Base-by-base conservation (phyloP, 2,113 vertebrate genomes). In the Struthio camelus region DNA sequence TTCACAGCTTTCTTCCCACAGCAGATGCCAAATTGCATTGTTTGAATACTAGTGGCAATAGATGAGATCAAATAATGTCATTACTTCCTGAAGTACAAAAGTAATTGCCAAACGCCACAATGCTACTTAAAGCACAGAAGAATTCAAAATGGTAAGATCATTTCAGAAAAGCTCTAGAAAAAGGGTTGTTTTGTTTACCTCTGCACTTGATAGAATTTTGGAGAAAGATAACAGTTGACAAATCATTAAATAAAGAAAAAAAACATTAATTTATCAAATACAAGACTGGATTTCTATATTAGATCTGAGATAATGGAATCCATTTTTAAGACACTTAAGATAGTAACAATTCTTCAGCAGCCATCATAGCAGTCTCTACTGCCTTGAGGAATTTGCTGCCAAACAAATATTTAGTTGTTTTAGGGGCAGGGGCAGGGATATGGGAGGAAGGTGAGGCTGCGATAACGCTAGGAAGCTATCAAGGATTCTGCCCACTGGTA, bases 271-370 rank as follows among this genome's bases (percentile, higher is more conserved):
- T 27, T 30, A 82, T 36, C 4, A 76, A 65, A 36, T 30, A 27
- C 70, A 66, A 93, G 23, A 58, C 3, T 28, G 1, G 1, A 8
- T 30, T 85, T 80, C 53, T 80, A 4, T 23, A 38, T 42, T 54
- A 69, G 42, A 10, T 25, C 11, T 53, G 36, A 78, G 82, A 80
- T 80, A 83, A 66, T 18, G 36, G 23, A 83, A 30, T 58, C 18
- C 4, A 15, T 53, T 48, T 27, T 4, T 16, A 17, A 14, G 19
- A 44, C 14, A 27, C 0, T 0, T 56, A 73, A 56, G 8, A 69
- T 23, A 20, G 85, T 0, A 46, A 7, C 23, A 84, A 32, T 73
- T 77, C 38, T 70, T 73, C 36, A 27, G 64, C 27, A 78, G 48
- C 24, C 66, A 70, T 32, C 50, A 48, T 34, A 14, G 24, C 15